A percentile compares a stretch with the other conserved stretches of the same genome.
phyloP scores from a whole-genome alignment of 2,797 vertebrate species.

The Arremon brunneinucha region DNA sequence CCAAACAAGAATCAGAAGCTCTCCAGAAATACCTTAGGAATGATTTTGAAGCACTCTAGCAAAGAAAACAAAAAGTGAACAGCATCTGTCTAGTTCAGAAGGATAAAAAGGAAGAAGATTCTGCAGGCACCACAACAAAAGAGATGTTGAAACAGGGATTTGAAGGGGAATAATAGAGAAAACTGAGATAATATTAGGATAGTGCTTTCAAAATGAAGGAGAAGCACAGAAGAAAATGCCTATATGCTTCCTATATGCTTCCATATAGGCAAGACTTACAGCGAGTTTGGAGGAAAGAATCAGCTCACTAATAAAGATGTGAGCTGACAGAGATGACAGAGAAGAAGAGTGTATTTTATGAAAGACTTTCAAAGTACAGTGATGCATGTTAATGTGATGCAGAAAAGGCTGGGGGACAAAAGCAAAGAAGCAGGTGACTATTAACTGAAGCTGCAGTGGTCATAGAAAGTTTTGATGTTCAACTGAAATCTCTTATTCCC shows the following conservation, averaged over 20 bases:
- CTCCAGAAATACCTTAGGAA: slow-evolving; percentile 30
- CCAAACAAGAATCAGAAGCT: slow-evolving; percentile 50
- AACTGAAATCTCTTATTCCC: neutral
- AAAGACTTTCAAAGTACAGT: neutral
- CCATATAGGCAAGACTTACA: neutral
- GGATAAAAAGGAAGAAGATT: neutral
- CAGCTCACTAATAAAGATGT: neutral
- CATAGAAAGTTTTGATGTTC: neutral
- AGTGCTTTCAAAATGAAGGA: neutral
- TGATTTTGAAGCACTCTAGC: slow-evolving; percentile 40
- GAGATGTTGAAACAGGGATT: neutral
- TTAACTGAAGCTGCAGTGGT: neutral
- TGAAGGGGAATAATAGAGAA: neutral
- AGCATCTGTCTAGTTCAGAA: neutral
- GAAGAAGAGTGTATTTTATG: neutral
- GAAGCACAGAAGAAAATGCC: neutral
- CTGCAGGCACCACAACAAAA: neutral
- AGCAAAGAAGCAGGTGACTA: neutral
- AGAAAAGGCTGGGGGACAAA: neutral
- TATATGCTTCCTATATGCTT: neutral
- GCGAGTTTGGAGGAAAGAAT: neutral
- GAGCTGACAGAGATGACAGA: neutral
- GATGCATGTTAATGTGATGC: neutral
- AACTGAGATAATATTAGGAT: neutral
- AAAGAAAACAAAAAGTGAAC: slow-evolving; percentile 26